phyloP scores from a whole-genome alignment of 2,888 invertebrate genomes.

The Nysson spinosus region DNA sequence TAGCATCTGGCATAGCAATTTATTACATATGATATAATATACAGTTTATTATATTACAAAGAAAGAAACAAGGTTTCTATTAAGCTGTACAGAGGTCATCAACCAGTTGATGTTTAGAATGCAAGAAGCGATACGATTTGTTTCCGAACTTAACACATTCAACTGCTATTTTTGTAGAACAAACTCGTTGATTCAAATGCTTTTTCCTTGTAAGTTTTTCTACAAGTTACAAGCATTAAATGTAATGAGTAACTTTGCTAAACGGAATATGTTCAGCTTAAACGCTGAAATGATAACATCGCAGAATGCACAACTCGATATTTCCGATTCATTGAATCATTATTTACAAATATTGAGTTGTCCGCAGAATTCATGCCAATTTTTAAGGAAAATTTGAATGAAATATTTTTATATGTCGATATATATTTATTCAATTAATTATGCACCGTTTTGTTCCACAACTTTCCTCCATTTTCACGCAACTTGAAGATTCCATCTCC shows the following conservation, averaged over 20 bases:
- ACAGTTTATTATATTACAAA: conserved; percentile 56
- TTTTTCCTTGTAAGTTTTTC: conserved; percentile 38
- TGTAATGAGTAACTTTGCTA: conserved; percentile 50
- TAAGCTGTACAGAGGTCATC: conserved; percentile 64
- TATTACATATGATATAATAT: too few species aligned
- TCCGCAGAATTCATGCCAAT: too few species aligned
- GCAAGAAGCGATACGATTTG: conserved; percentile 59
- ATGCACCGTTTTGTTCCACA: too few species aligned
- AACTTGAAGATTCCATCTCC: too few species aligned
- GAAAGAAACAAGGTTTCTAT: conserved; percentile 58
- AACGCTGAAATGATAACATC: conserved; percentile 36
- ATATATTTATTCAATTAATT: too few species aligned
- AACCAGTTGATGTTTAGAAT: conserved; percentile 63
- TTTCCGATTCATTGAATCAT: conserved; percentile 26
- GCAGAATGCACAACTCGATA: conserved; percentile 28
- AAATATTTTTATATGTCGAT: too few species aligned
- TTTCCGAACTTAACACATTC: conserved; percentile 63
- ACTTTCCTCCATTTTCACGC: too few species aligned
- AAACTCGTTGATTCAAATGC: conserved; percentile 54
- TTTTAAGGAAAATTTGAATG: too few species aligned
- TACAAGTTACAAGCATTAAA: conserved; percentile 35
- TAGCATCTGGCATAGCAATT: conserved; percentile 51
- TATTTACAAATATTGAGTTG: too few species aligned
- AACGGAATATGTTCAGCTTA: conserved; percentile 17
- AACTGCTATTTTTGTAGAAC: conserved; percentile 70